A percentile compares a stretch with the other conserved stretches of the same genome.
Conservation (phyloP, 2,113 vertebrate species). For the Oryzias javanicus region DNA sequence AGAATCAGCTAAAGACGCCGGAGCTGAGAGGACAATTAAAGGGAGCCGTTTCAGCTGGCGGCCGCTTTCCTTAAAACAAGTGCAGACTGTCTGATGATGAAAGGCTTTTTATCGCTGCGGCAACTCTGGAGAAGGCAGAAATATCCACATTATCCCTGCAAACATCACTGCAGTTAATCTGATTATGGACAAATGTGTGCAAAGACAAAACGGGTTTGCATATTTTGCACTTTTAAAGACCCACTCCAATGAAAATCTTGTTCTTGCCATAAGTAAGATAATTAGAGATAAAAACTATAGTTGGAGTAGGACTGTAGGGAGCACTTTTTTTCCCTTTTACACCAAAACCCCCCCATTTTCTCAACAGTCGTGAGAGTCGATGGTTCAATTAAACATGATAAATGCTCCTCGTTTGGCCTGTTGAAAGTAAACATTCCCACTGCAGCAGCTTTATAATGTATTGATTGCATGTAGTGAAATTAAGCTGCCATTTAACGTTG, state of each 20-base stretch:
- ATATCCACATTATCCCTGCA: too few relatives aligned
- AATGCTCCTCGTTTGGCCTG: conserved; percentile 5
- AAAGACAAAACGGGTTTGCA: neutral
- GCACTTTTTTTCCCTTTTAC: neutral
- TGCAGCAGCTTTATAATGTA: conserved; percentile 66
- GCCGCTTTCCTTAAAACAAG: neutral
- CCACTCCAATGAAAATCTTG: neutral
- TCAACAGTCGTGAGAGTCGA: neutral
- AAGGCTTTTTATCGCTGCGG: neutral
- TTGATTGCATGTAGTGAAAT: conserved; percentile 63
- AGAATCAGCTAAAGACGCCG: conserved; percentile 9
- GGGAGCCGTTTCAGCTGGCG: neutral
- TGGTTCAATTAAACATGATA: neutral
- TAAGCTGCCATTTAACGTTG: conserved; percentile 65
- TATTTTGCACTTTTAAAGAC: too few relatives aligned
- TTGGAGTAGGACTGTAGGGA: neutral
- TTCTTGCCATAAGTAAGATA: too few relatives aligned
- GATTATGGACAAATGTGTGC: neutral
- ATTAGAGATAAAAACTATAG: too few relatives aligned
- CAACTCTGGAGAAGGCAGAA: too few relatives aligned
- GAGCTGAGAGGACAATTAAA: neutral
- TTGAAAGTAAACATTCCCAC: conserved; percentile 40
- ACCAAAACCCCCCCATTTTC: neutral
- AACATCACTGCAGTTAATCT: conserved; percentile 7
- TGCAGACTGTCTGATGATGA: neutral